Percentiles rank a stretch among this genome's conserved stretches.
These are phyloP conservation scores for Heliconius erato DNA, from an alignment of 2,888 invertebrate species.

Conservation along the genomic window DNA sequence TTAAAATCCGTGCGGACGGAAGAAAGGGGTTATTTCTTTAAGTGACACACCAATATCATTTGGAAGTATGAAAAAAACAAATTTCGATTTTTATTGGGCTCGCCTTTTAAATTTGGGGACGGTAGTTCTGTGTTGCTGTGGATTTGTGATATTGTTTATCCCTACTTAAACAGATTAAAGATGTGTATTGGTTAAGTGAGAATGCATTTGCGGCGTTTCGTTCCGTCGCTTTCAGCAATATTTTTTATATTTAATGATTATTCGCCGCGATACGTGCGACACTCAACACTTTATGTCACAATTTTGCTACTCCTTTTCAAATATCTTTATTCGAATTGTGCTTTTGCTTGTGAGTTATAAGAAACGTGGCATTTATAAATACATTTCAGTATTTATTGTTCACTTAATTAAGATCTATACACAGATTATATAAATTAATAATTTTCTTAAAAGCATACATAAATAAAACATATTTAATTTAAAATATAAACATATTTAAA, in stretches of 20 bases:
- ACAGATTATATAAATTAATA: constrained; percentile 1
- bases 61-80: constrained; percentile 55
- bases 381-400: constrained; percentile 10
- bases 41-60: constrained; percentile 68
- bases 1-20: constrained; percentile 75
- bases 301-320: constrained; percentile 24
- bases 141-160: constrained; percentile 33
- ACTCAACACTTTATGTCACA: constrained; percentile 32
- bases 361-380: not conserved
- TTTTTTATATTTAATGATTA: constrained; percentile 41
- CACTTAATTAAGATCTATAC: not conserved
- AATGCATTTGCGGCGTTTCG: constrained; percentile 29
- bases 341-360: constrained; percentile 14
- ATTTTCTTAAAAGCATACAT: not conserved
- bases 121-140: constrained; percentile 31
- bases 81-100: constrained; percentile 70
- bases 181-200: constrained; percentile 33
- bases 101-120: constrained; percentile 67
- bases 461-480: not conserved
- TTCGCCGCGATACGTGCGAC: constrained; percentile 26
- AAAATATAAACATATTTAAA: no score
- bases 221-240: constrained; percentile 36
- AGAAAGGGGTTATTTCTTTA: constrained; percentile 70
- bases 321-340: constrained; percentile 26
- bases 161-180: constrained; percentile 38